These are phyloP conservation scores for Carettochelys insculpta DNA, from an alignment of 2,113 vertebrate species.

Conservation along the genomic window DNA sequence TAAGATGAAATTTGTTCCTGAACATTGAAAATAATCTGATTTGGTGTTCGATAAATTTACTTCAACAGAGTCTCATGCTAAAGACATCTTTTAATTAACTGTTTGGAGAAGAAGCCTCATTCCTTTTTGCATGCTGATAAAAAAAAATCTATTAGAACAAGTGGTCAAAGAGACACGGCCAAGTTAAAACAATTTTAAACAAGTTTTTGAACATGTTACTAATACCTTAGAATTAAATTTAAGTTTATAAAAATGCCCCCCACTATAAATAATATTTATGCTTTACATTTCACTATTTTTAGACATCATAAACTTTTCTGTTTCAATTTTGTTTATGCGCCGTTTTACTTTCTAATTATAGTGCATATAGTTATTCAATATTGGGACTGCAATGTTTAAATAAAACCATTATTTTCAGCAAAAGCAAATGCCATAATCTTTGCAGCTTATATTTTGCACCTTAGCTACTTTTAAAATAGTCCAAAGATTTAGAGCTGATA, in stretches of 20 bases:
- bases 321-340: not conserved
- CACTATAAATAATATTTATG: not conserved
- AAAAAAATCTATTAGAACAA: not conserved
- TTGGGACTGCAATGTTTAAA: not conserved
- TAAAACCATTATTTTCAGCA: not conserved
- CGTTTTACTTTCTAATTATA: not conserved
- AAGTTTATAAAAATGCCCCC: not conserved
- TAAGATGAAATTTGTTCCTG: not conserved
- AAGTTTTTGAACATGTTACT: not conserved
- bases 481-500: not conserved
- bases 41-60: not conserved
- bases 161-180: not conserved
- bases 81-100: not conserved
- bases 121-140: not conserved
- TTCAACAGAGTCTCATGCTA: not conserved
- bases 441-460: not conserved
- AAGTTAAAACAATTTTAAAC: not conserved
- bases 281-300: not conserved
- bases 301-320: not conserved
- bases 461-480: not conserved
- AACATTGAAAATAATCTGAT: not conserved
- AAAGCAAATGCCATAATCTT: not conserved
- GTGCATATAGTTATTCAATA: not conserved
- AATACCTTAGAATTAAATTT: not conserved
- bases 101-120: not conserved